These are phyloP conservation scores for Noctua janthe DNA, from an alignment of 2,888 invertebrate species.

Conservation along the genomic window DNA sequence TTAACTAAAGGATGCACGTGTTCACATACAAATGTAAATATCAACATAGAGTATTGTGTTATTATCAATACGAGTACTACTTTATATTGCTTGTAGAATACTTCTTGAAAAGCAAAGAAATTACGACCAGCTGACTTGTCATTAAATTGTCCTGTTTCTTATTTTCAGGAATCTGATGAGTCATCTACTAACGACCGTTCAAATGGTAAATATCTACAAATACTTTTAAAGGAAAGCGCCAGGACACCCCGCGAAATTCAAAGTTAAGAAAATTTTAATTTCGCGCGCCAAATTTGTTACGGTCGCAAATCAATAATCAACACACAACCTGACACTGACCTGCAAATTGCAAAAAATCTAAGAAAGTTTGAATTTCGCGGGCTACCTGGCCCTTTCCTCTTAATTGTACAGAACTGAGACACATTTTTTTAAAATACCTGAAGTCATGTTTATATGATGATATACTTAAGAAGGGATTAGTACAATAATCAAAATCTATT, in stretches of 20 bases:
- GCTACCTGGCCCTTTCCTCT: too few species aligned
- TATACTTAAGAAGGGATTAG: neutral
- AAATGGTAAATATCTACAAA: slow-evolving; percentile 77
- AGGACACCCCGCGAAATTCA: too few species aligned
- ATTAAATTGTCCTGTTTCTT: slow-evolving; percentile 32
- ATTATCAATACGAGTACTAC: neutral
- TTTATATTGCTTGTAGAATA: neutral
- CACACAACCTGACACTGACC: too few species aligned
- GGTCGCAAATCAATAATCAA: too few species aligned
- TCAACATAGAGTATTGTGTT: neutral
- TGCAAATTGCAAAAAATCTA: too few species aligned
- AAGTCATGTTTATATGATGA: neutral
- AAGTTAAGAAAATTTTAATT: too few species aligned
- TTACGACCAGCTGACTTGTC: neutral
- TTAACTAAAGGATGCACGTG: slow-evolving; percentile 3
- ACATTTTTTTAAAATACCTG: neutral
- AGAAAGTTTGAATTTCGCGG: too few species aligned
- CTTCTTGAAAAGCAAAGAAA: neutral
- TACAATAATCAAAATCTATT: too few species aligned
- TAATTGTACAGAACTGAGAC: neutral
- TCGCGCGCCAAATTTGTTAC: too few species aligned
- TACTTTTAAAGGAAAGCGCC: neutral
- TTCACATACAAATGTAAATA: slow-evolving; percentile 3
- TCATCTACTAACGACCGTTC: slow-evolving; percentile 81
- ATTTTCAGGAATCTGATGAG: slow-evolving; percentile 83